Base-by-base conservation (phyloP, 2,888 invertebrate species). In the Allolobophora icterica region DNA sequence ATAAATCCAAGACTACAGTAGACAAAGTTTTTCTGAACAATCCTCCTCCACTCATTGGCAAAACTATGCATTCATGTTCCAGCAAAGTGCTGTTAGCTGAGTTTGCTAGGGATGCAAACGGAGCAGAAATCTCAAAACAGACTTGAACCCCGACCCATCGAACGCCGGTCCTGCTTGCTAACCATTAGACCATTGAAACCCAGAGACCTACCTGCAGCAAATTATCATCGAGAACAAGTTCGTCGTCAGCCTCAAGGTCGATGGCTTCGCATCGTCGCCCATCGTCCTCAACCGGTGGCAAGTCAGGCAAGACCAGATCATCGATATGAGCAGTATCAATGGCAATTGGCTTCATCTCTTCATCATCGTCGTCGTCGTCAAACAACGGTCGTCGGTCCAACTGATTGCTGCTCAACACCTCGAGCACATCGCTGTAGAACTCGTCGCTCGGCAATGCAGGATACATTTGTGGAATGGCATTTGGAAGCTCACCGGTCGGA, bases 201-300 rank as follows among this genome's bases (percentile, higher is more conserved):
- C 71, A 71, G 17, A n/a, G 30, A 71, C 87, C 34, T 35, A 87
- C 87, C 87, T 87, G 87, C 34, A 87, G 87, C 87, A 87, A 35
- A 35, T 87, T 87, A 35, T 87, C 87, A 24, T 87, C 87, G 19
- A 87, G 34, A 34, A 35, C 87, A 24, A 87, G 38, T 35, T 87
- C 87, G 6, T 87, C 38, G 15, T 87, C 87, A 19, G 87, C 38
- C 21, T 87, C 87, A 34, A 87, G 87, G 24, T 87, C 71, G 71
- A 30, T 71, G 30, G n/a, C 71, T 11, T 71, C 71, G 11, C 71
- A 30, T n/a, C 71, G 71, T 8, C n/a, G 71, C 8, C 71, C 30
- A 8, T 71, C 38, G 35, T 38, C 87, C 35, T 87, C 87, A 17
- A 87, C 87, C 34, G 87, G 87, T 13, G 87, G 87, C 35, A 87